Percentiles rank a stretch among this genome's conserved stretches.
phyloP scores from a whole-genome alignment of 2,888 invertebrate genomes.

The Ennomos quercinarius region DNA sequence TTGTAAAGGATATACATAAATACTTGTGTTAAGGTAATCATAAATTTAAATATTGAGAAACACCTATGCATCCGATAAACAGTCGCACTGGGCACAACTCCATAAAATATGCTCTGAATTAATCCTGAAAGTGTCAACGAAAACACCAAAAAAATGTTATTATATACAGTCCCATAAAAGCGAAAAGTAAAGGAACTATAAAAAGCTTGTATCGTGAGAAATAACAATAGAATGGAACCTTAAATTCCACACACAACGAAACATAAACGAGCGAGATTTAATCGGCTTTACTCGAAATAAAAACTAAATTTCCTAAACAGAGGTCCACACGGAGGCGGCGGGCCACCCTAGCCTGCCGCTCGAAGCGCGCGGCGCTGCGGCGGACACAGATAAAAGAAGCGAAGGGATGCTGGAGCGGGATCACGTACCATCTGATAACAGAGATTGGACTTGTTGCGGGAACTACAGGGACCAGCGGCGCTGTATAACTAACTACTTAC shows the following conservation, averaged over 20 bases:
- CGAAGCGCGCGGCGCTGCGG: no score
- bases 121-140: background rate
- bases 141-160: background rate
- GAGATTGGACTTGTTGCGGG: constrained; percentile 8
- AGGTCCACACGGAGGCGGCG: background rate
- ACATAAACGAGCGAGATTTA: constrained; percentile 9
- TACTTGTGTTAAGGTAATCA: no score
- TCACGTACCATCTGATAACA: constrained; percentile 4
- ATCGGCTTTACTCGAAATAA: constrained; percentile 6
- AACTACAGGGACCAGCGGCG: background rate
- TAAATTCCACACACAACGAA: background rate
- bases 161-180: background rate
- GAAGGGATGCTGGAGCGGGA: background rate
- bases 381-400: background rate
- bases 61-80: no score
- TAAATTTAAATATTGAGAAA: no score
- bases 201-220: constrained; percentile 8
- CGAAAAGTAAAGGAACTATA: constrained; percentile 5
- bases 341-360: no score
- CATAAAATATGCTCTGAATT: background rate
- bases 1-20: no score
- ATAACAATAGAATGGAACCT: constrained; percentile 1
- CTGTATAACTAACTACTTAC: no score
- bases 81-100: no score
- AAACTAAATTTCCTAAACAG: constrained; percentile 6